Conservation (phyloP, 2,888 invertebrate genomes). For the Eulithis prunata region DNA sequence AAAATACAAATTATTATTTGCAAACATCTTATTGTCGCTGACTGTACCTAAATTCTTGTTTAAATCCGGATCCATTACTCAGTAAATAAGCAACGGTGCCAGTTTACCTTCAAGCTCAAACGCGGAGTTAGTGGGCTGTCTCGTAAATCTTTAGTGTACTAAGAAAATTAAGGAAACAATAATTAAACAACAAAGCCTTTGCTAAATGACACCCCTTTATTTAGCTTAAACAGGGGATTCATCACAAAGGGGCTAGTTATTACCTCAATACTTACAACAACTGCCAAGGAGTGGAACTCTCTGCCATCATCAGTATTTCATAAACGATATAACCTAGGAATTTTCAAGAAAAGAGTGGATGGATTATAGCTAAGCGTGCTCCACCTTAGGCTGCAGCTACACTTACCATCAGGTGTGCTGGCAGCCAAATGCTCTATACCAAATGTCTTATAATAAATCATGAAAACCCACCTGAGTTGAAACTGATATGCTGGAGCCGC, state of each 20-base stretch:
- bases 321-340: too few relatives aligned
- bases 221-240: conserved; percentile 36
- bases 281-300: not conserved
- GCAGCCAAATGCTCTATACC: too few relatives aligned
- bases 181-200: conserved; percentile 48
- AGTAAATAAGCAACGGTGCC: conserved; percentile 25
- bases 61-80: conserved; percentile 10
- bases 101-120: conserved; percentile 33
- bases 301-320: too few relatives aligned
- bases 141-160: conserved; percentile 53
- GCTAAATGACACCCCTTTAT: conserved; percentile 43
- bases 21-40: not conserved
- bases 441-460: too few relatives aligned
- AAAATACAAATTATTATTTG: too few relatives aligned
- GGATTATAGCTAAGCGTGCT: too few relatives aligned
- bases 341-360: too few relatives aligned
- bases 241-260: conserved; percentile 38
- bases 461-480: conserved; percentile 72
- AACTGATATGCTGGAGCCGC: conserved; percentile 73
- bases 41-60: not conserved
- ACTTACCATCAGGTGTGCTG: not conserved
- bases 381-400: too few relatives aligned
- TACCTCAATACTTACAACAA: conserved; percentile 29
- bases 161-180: conserved; percentile 48
- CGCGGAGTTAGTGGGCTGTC: conserved; percentile 45